These are phyloP conservation scores for Monodelphis domestica DNA, from an alignment of 2,797 vertebrate genomes.

Conservation along the genomic window DNA sequence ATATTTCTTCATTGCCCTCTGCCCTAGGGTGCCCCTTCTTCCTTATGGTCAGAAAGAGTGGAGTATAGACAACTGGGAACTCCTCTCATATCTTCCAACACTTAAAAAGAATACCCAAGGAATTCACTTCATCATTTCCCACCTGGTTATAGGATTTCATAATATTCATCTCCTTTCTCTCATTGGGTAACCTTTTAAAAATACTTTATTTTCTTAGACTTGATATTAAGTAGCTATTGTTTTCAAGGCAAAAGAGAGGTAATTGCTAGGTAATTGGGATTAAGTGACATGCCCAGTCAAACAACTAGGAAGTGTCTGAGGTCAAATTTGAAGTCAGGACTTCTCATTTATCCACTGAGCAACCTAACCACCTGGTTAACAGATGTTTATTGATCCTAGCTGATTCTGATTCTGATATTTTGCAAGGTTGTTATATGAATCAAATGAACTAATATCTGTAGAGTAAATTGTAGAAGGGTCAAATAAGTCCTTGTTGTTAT, in stretches of 20 bases:
- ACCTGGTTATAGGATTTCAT: not conserved
- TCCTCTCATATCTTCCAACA: not conserved
- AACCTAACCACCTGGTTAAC: too few species aligned
- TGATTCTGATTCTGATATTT: not conserved
- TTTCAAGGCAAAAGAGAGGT: too few species aligned
- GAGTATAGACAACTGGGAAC: not conserved
- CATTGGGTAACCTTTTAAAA: not conserved
- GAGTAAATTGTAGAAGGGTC: not conserved
- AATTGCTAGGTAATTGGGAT: too few species aligned
- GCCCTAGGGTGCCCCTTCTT: not conserved
- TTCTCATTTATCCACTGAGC: too few species aligned
- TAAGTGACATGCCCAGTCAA: too few species aligned
- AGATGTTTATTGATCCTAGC: not conserved
- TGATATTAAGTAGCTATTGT: too few species aligned
- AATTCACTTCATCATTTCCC: not conserved
- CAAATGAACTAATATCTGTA: not conserved
- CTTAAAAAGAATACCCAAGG: not conserved
- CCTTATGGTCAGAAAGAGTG: not conserved
- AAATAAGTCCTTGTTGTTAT: not conserved
- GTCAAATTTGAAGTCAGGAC: too few species aligned
- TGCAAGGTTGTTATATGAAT: not conserved
- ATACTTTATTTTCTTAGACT: too few species aligned
- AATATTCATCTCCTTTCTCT: not conserved
- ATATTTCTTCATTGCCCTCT: not conserved
- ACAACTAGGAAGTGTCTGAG: too few species aligned